Conservation (phyloP, 2,797 vertebrate genomes). For the Takifugu ocellatus region DNA sequence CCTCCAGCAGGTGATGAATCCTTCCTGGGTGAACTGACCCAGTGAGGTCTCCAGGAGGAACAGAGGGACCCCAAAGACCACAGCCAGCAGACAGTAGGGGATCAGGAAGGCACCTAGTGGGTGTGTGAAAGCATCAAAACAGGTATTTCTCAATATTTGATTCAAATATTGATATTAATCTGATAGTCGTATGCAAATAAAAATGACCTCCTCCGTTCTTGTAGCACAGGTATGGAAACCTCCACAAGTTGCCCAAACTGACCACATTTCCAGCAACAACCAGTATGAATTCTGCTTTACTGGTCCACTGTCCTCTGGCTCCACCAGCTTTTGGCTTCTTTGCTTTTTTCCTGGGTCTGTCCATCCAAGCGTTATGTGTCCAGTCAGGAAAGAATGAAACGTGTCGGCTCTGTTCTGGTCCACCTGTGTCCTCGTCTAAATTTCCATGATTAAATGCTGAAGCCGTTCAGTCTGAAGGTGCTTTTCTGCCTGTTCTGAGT, state of each 20-base stretch:
- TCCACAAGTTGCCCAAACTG: slow-evolving; percentile 63
- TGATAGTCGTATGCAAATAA: background rate
- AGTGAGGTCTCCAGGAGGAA: slow-evolving; percentile 60
- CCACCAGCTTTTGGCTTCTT: background rate
- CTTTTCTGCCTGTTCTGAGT: too few species aligned
- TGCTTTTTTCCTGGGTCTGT: background rate
- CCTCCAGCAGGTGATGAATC: slow-evolving; percentile 14
- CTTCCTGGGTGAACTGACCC: slow-evolving; percentile 62
- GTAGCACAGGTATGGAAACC: slow-evolving; percentile 67
- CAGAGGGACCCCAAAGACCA: slow-evolving; percentile 59
- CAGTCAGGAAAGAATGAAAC: background rate
- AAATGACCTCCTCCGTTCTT: slow-evolving; percentile 60
- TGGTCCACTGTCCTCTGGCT: slow-evolving; percentile 49
- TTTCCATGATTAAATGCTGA: too few species aligned
- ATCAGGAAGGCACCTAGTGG: slow-evolving; percentile 59
- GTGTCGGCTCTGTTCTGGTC: too few species aligned
- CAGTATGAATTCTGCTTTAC: slow-evolving; percentile 56
- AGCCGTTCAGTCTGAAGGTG: too few species aligned
- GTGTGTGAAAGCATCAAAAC: too few species aligned
- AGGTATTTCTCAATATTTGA: too few species aligned
- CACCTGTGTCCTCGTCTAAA: too few species aligned
- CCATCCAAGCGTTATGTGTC: background rate
- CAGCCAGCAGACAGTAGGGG: slow-evolving; percentile 48
- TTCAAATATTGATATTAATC: too few species aligned
- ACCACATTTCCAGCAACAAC: slow-evolving; percentile 59